A percentile compares a stretch with the other conserved stretches of the same genome.
These are phyloP conservation scores for Bimastos eiseni DNA, from an alignment of 2,888 invertebrate species.

Conservation along the genomic window DNA sequence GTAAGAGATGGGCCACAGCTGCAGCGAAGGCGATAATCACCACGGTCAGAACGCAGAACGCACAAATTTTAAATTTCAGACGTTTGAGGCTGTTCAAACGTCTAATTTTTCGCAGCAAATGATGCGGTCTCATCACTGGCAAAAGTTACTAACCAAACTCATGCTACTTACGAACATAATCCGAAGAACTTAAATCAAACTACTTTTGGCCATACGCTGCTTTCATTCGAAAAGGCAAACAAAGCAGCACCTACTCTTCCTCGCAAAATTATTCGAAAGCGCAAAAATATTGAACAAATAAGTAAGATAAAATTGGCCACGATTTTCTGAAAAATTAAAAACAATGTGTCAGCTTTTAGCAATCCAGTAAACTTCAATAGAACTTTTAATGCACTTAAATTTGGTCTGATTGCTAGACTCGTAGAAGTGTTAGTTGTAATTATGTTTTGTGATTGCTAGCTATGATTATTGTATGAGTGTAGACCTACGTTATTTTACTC, in stretches of 20 bases:
- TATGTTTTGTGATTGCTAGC: too few relatives aligned
- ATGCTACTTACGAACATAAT: neutral
- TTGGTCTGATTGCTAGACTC: neutral
- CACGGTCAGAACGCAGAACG: neutral
- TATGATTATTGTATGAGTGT: too few relatives aligned
- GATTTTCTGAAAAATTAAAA: neutral
- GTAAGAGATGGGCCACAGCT: neutral
- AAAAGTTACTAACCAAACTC: neutral
- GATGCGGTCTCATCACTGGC: neutral
- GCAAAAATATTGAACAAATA: neutral
- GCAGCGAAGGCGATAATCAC: neutral
- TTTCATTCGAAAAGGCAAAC: neutral
- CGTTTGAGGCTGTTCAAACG: neutral
- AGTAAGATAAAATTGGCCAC: neutral
- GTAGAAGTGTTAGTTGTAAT: neutral
- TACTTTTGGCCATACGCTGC: neutral
- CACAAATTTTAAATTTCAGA: neutral
- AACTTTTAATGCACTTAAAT: neutral
- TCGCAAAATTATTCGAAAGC: neutral
- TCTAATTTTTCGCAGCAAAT: neutral
- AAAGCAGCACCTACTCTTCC: neutral
- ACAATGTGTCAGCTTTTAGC: too few relatives aligned
- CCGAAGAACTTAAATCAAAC: neutral
- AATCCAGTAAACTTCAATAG: too few relatives aligned
- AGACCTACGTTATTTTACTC: too few relatives aligned